Evolutionary conservation across 2,888 invertebrate genomes (phyloP), one percentile per base, ranked within the genome.

Genomic region (Mayetiola destructor): DNA sequence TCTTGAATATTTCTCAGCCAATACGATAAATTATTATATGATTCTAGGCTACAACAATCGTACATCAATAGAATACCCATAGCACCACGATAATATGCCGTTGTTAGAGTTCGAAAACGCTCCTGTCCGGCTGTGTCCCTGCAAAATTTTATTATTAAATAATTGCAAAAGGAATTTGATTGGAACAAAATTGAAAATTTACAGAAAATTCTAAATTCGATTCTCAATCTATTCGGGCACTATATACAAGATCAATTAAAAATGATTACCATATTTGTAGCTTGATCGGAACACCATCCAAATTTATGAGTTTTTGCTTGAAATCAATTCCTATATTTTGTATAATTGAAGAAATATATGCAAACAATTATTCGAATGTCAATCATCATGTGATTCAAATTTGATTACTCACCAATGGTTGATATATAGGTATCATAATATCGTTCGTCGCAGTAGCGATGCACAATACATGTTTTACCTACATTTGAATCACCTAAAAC

Each of bases 41-140:
- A 89, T 66, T 88, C 88, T 66, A 87, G 74, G 71, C 87, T 88
- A 39, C 91, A 90, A 63, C 90, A 87, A 70, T 92, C 92, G 69
- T 92, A 92, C 81, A 92, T 87, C 21, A 92, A 78, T 53, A 91
- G 77, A 64, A 92, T 89, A 56, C 92, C 92, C 90, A 90, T 89
- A 14, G 90, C 89, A 4, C 89, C 91, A 53, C 90, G 77, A 71
- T 89, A 91, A 72, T 91, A 90, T 5, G 89, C 89, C 12, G 88
- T 88, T 55, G 90, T 90, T 61, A 91, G 73, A 9, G 90, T 89
- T 37, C 89, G 77, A 27, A 59, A 59, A 27, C 59, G 56, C 23
- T 59, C 59, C 29, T 59, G 59, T 10, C 59, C 59, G 3, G 55
- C 55, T 23, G 55, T 55, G 9, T 55, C 65, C 48, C 48, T 48